Percentiles rank a stretch among this genome's conserved stretches.
phyloP scores from a whole-genome alignment of 1,140 invertebrate species.

The Pogonognathellus flavescens region DNA sequence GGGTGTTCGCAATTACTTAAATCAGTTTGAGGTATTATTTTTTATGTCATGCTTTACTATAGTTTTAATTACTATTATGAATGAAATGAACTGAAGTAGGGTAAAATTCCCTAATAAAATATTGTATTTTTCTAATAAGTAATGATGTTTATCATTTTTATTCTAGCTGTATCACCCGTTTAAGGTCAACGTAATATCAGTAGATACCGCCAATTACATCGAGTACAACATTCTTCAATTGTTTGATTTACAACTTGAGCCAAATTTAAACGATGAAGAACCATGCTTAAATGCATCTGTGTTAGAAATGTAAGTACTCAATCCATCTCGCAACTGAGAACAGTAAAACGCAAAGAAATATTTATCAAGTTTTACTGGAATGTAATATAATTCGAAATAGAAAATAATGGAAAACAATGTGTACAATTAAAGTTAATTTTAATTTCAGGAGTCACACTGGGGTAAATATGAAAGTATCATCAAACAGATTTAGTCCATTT shows the following conservation, averaged over 20 bases:
- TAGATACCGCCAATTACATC: slow-evolving; percentile 8
- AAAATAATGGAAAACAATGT: neutral
- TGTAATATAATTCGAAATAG: neutral
- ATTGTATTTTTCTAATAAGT: neutral
- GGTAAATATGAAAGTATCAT: neutral
- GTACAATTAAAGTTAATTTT: neutral
- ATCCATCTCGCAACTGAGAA: no score
- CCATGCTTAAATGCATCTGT: neutral
- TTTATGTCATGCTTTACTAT: neutral
- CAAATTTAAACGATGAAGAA: neutral
- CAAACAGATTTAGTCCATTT: slow-evolving; percentile 2
- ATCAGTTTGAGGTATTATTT: neutral
- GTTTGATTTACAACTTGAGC: neutral
- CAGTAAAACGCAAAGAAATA: no score
- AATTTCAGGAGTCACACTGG: neutral
- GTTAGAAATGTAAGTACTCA: neutral
- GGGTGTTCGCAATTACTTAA: neutral
- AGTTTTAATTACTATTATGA: no score
- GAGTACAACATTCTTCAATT: slow-evolving; percentile 5
- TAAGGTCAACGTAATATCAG: neutral
- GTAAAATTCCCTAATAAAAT: no score
- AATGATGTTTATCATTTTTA: neutral
- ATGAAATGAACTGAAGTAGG: no score
- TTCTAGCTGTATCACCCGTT: slow-evolving; percentile 1
- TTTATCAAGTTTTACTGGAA: neutral